Evolutionary conservation across 2,797 vertebrate species (phyloP), one percentile per base, ranked within the genome.

Genomic region (Anguilla anguilla): DNA sequence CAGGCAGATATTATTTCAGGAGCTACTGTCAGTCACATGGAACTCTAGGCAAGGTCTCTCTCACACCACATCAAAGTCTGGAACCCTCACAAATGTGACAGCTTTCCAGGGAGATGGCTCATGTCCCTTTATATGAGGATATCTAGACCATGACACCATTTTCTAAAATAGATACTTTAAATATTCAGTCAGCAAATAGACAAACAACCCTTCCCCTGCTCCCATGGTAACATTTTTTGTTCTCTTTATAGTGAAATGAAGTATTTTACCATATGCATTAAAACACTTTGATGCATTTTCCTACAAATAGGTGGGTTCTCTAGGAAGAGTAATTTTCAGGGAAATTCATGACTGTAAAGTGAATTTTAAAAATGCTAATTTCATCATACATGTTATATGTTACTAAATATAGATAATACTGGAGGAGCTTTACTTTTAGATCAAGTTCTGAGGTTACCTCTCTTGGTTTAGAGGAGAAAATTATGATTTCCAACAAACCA

Each of bases 81-180:
- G 86, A 25, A 0, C 69, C 90, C 88, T 88, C 43, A 25, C 39
- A 61, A 28, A 90, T 87, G 90, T 85, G 22, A 86, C 88, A 72
- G 88, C 89, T 53, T 93, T 88, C 59, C 87, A 88, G 17, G 83
- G 89, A 88, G 84, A 1, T 84, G 86, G 89, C 0, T 3, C 3
- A n/a, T 31, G 90, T 88, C 3, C 6, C 6, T 81, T 39, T 59
- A 83, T 55, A 86, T 88, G 91, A 84, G 53, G 11, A 91, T 91
- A 90, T 89, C 59, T 88, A 25, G 72, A 87, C 88, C 82, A 64
- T 91, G 13, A 81, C 64, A 91, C 89, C 89, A 90, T 91, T 90
- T 92, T 90, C 88, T 87, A 90, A 91, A 92, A 91, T 88, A 93
- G 88, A 90, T 86, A 83, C 86, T 82, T 82, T 84, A 55, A 84